Percentiles rank a stretch among this genome's conserved stretches.
Evolutionary conservation across 1,140 invertebrate genomes (phyloP).

Genomic region (Nephotettix cincticeps): DNA sequence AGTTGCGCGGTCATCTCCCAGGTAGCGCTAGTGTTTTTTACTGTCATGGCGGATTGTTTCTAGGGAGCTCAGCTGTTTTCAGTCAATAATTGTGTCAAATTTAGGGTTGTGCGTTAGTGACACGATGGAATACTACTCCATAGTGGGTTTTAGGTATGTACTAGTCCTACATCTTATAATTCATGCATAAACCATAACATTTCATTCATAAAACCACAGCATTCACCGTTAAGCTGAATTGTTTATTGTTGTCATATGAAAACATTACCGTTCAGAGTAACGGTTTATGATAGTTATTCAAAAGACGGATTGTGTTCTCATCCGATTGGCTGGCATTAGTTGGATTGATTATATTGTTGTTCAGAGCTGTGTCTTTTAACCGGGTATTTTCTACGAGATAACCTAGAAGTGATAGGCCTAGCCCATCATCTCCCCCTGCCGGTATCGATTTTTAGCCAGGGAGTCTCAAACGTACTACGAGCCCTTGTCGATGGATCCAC

Average conservation of each 20-base stretch:
- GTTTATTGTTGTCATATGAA: no score
- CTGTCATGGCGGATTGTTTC: slow-evolving; percentile 4
- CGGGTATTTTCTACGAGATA: neutral
- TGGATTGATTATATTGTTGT: no score
- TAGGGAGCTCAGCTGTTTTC: slow-evolving; percentile 13
- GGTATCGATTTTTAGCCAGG: slow-evolving; percentile 7
- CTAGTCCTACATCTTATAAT: neutral
- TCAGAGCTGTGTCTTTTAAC: no score
- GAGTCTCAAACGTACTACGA: slow-evolving; percentile 7
- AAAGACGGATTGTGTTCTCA: no score
- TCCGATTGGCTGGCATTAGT: no score
- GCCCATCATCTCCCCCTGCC: slow-evolving; percentile 1
- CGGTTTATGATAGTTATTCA: no score
- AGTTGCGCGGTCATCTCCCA: neutral
- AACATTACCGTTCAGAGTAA: no score
- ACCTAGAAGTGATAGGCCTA: slow-evolving; percentile 6
- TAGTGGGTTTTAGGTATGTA: neutral
- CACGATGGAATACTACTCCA: neutral
- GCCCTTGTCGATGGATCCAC: neutral
- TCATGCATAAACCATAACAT: neutral
- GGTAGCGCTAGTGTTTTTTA: neutral
- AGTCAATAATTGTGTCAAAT: slow-evolving; percentile 21
- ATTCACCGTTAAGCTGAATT: no score
- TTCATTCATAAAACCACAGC: neutral
- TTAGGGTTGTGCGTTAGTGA: slow-evolving; percentile 5